Evolutionary conservation across 2,113 vertebrate species (phyloP).

Genomic region (Pagrus major): DNA sequence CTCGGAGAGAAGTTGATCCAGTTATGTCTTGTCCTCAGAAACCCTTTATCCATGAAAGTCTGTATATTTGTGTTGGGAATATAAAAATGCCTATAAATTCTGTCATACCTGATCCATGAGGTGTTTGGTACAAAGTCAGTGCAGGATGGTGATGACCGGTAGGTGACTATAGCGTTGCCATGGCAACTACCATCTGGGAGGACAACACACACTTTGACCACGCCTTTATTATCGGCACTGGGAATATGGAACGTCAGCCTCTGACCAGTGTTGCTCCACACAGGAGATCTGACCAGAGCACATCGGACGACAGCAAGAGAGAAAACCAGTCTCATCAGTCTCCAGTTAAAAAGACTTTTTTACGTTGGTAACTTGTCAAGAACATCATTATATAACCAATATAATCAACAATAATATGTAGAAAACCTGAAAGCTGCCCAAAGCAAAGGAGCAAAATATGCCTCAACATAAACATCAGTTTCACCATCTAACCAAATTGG

Average conservation of each 20-base stretch:
- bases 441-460: not conserved
- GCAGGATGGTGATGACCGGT: constrained; percentile 63
- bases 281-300: constrained; percentile 57
- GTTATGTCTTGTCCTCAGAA: no score
- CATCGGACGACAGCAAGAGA: not conserved
- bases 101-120: constrained; percentile 68
- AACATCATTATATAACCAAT: no score
- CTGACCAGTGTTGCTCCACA: constrained; percentile 59
- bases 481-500: not conserved
- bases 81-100: not conserved
- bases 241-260: constrained; percentile 65
- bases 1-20: no score
- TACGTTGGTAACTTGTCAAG: no score
- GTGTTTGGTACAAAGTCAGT: constrained; percentile 28
- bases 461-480: not conserved
- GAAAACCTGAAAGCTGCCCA: not conserved
- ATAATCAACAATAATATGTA: not conserved
- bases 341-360: not conserved
- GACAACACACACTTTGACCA: constrained; percentile 47
- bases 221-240: constrained; percentile 33
- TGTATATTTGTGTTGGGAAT: not conserved
- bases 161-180: constrained; percentile 40
- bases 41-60: not conserved
- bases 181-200: constrained; percentile 67
- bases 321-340: not conserved